phyloP scores from a whole-genome alignment of 92 coral and sea anemone genomes.

The Metridium senile region DNA sequence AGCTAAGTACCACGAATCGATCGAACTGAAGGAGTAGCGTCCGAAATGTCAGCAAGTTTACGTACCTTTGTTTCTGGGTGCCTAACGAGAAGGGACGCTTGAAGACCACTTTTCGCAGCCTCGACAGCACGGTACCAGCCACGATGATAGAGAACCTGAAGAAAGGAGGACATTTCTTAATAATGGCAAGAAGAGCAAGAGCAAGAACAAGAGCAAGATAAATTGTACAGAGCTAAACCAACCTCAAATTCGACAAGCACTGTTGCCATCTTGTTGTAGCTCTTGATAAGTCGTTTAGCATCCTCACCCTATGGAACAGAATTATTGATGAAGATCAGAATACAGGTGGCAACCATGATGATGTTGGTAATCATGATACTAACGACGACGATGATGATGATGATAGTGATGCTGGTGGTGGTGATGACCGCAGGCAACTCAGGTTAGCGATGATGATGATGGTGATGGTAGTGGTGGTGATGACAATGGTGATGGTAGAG shows the following conservation, averaged over 20 bases:
- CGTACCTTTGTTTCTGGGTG: slow-evolving; percentile 98
- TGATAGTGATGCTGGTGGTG: background rate
- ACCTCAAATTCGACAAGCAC: slow-evolving; percentile 98
- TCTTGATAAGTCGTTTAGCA: slow-evolving; percentile 89
- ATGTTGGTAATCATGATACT: background rate
- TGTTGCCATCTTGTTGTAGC: slow-evolving; percentile 96
- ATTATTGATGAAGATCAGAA: too few relatives aligned
- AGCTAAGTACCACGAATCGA: too few relatives aligned
- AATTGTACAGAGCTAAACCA: background rate
- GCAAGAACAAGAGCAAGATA: too few relatives aligned
- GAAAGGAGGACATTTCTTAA: background rate
- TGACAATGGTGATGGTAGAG: background rate
- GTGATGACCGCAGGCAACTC: background rate
- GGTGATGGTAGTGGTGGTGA: background rate
- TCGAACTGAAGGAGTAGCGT: too few relatives aligned
- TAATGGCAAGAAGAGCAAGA: too few relatives aligned
- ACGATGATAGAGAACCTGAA: slow-evolving; percentile 93
- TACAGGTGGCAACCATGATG: background rate
- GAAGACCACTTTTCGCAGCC: slow-evolving; percentile 91
- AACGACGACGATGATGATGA: background rate
- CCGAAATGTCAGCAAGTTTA: too few relatives aligned
- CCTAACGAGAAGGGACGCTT: slow-evolving; percentile 89
- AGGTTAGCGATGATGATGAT: background rate
- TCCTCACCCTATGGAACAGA: slow-evolving; percentile 85
- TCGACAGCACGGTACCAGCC: slow-evolving; percentile 99